phyloP scores from a whole-genome alignment of 2,113 vertebrate species.

The Glaucidium brasilianum region DNA sequence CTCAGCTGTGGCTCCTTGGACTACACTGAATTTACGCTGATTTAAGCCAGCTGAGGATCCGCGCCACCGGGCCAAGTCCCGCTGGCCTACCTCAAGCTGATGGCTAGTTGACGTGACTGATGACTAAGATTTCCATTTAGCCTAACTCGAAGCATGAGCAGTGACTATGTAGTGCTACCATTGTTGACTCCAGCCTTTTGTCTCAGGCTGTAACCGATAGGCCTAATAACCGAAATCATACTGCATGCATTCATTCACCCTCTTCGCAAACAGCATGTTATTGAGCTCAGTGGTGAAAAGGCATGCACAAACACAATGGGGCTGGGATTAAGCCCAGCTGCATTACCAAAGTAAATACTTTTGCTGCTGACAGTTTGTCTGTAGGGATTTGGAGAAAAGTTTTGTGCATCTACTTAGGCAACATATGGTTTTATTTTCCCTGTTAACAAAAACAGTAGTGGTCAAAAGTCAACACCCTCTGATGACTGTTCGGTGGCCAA shows the following conservation, averaged over 20 bases:
- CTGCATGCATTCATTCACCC: slow-evolving; percentile 62
- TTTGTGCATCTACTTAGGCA: slow-evolving; percentile 60
- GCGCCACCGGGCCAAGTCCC: not conserved
- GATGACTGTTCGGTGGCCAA: slow-evolving; percentile 33
- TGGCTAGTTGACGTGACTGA: slow-evolving; percentile 50
- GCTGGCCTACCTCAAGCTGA: slow-evolving; percentile 47
- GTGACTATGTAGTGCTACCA: slow-evolving; percentile 38
- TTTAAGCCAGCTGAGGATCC: slow-evolving; percentile 51
- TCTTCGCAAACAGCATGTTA: slow-evolving; percentile 61
- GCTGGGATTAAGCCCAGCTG: slow-evolving; percentile 69
- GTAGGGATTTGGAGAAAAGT: slow-evolving; percentile 65
- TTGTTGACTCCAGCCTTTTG: slow-evolving; percentile 63
- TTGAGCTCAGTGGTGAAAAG: slow-evolving; percentile 63
- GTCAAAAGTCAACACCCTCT: slow-evolving; percentile 68
- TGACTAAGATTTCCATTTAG: slow-evolving; percentile 46
- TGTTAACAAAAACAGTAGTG: slow-evolving; percentile 67
- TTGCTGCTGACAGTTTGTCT: slow-evolving; percentile 70
- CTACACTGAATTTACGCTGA: slow-evolving; percentile 37
- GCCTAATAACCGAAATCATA: slow-evolving; percentile 44
- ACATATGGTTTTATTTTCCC: slow-evolving; percentile 69
- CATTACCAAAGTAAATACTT: slow-evolving; percentile 69
- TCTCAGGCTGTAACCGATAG: slow-evolving; percentile 48
- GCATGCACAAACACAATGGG: slow-evolving; percentile 70
- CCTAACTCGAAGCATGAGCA: slow-evolving; percentile 43
- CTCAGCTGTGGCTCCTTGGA: slow-evolving; percentile 57